Conservation (phyloP, 2,888 invertebrate genomes). For the Nephrotoma flavescens region DNA sequence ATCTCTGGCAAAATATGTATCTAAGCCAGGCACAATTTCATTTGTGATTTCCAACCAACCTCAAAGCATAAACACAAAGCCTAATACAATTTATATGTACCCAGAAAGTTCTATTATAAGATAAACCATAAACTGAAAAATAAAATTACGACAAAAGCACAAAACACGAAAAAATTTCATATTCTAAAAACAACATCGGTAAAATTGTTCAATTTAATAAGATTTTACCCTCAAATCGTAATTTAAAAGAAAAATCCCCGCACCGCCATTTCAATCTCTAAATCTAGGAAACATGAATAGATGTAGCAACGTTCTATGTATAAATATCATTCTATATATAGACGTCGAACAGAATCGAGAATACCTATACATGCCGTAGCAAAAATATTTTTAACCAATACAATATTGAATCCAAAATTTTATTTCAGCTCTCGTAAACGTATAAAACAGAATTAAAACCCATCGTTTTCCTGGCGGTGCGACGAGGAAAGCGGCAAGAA, state of each 20-base stretch:
- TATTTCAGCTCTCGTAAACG: not conserved
- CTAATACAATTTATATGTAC: not conserved
- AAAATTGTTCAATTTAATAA: not conserved
- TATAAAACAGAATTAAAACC: not conserved
- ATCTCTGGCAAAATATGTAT: not conserved
- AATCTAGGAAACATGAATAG: not conserved
- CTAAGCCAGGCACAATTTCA: not conserved
- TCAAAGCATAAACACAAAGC: not conserved
- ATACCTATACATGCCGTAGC: not conserved
- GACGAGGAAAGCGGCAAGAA: not conserved
- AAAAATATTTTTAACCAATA: not conserved
- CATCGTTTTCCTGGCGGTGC: not conserved
- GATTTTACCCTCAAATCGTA: not conserved
- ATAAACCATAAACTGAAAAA: not conserved
- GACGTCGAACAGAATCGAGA: not conserved
- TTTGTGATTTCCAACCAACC: not conserved
- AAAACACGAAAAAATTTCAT: not conserved
- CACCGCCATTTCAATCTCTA: not conserved
- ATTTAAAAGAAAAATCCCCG: not conserved
- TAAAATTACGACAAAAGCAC: not conserved
- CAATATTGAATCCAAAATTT: not conserved
- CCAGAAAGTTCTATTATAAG: not conserved
- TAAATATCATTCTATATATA: not conserved
- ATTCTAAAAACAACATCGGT: not conserved
- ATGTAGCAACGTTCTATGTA: not conserved